Conservation (phyloP, 2,113 vertebrate species). For the Irena cyanogastra region DNA sequence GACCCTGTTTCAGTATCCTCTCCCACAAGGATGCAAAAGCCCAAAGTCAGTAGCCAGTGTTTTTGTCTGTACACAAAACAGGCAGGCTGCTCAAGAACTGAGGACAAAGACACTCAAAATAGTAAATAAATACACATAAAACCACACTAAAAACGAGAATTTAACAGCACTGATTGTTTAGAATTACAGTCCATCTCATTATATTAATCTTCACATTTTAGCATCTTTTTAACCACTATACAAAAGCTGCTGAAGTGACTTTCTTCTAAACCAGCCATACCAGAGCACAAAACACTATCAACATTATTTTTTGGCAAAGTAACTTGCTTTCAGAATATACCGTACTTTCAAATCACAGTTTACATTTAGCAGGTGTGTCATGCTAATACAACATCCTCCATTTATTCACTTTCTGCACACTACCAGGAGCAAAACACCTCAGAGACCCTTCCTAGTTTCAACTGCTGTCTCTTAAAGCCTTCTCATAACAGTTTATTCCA, state of each 20-base stretch:
- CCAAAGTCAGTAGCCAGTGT: neutral
- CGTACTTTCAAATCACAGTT: neutral
- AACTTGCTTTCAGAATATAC: slow-evolving; percentile 28
- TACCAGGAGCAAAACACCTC: neutral
- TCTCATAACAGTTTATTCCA: neutral
- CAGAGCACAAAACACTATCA: neutral
- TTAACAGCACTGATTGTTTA: slow-evolving; percentile 22
- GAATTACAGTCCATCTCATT: slow-evolving; percentile 20
- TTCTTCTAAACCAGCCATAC: neutral
- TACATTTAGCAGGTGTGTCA: neutral
- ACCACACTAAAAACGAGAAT: slow-evolving; percentile 8
- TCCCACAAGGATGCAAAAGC: neutral
- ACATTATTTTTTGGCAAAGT: neutral
- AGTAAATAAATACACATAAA: slow-evolving; percentile 54
- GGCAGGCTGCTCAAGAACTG: neutral
- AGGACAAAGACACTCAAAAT: neutral
- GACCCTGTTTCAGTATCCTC: neutral
- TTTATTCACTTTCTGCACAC: neutral
- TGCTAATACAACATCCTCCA: neutral
- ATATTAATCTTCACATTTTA: slow-evolving; percentile 33
- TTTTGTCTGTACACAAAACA: neutral
- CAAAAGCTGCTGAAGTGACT: slow-evolving; percentile 1
- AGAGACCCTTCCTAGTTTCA: neutral
- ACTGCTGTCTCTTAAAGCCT: neutral
- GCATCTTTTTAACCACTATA: neutral